phyloP scores from a whole-genome alignment of 2,797 vertebrate species.

The Numenius phaeopus region DNA sequence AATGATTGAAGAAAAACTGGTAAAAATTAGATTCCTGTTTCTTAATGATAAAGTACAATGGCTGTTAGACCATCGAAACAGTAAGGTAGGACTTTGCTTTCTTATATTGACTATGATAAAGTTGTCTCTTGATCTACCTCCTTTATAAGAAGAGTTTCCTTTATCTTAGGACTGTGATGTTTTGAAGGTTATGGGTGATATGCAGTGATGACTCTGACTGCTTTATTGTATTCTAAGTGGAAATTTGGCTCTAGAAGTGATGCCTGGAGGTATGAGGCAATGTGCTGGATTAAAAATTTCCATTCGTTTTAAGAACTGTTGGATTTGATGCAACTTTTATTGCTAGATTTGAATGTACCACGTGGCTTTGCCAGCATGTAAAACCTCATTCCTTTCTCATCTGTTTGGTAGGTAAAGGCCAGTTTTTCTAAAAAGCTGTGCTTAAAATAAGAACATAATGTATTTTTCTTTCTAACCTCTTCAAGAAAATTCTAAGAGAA shows the following conservation, averaged over 20 bases:
- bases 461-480: not conserved
- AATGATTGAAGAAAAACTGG: too few species aligned
- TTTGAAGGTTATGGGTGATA: not conserved
- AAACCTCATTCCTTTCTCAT: not conserved
- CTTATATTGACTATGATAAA: rapidly evolving
- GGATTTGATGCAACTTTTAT: not conserved
- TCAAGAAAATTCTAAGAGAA: not conserved
- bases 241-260: not conserved
- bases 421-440: not conserved
- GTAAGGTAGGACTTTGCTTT: not conserved
- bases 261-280: not conserved
- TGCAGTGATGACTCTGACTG: not conserved
- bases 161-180: not conserved
- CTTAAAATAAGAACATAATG: not conserved
- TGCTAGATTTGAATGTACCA: not conserved
- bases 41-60: rapidly evolving
- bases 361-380: not conserved
- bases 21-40: not conserved
- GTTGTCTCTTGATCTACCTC: not conserved
- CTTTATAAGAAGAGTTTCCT: not conserved
- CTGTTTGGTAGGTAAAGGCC: not conserved
- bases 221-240: not conserved
- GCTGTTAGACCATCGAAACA: not conserved
- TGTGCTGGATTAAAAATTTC: not conserved
- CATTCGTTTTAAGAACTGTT: not conserved